Conservation (phyloP, 2,797 vertebrate genomes). For the Myotis myotis region DNA sequence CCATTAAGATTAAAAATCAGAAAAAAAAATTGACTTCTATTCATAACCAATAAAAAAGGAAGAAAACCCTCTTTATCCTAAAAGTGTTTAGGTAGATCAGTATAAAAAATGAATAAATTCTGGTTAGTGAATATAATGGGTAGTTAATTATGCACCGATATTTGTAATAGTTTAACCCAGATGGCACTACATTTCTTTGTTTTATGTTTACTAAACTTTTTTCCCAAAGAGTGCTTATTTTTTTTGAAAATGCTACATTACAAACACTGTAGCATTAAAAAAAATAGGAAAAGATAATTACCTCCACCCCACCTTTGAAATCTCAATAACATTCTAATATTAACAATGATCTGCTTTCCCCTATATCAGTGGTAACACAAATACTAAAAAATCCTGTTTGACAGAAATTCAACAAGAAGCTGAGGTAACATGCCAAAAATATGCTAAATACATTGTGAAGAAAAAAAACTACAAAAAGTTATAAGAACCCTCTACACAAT, state of each 20-base stretch:
- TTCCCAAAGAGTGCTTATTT: conserved; percentile 53
- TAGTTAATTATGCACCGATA: background rate
- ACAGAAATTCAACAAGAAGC: background rate
- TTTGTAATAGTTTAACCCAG: conserved; percentile 42
- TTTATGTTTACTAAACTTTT: conserved; percentile 69
- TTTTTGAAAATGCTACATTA: conserved; percentile 53
- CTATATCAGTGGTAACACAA: background rate
- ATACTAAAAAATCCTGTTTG: conserved; percentile 38
- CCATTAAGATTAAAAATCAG: conserved; percentile 66
- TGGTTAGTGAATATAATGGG: background rate
- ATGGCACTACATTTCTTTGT: background rate
- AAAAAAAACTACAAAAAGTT: background rate
- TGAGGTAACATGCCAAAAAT: conserved; percentile 12
- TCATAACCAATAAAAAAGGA: conserved; percentile 43
- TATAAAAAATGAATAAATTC: background rate
- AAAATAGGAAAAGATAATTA: conserved; percentile 18
- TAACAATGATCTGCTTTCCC: conserved; percentile 1
- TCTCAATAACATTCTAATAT: conserved; percentile 13
- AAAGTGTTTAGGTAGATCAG: background rate
- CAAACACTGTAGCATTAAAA: background rate
- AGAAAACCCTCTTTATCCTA: background rate
- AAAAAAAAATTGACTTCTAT: conserved; percentile 53
- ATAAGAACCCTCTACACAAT: background rate
- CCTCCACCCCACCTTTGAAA: background rate
- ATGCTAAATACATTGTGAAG: background rate